These are phyloP conservation scores for Discoglossus pictus DNA, from an alignment of 2,797 vertebrate genomes.

Conservation along the genomic window DNA sequence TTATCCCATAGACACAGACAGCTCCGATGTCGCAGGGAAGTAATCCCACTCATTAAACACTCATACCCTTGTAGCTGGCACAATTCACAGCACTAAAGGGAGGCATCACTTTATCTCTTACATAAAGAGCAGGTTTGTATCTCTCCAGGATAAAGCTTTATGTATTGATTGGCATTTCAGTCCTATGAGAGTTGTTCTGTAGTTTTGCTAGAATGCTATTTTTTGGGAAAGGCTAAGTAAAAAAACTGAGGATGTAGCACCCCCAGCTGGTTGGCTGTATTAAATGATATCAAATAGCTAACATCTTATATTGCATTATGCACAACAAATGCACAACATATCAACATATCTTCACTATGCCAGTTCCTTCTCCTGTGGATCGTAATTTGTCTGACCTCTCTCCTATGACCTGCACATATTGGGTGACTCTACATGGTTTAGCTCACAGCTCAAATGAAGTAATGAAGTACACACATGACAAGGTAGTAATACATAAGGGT, in stretches of 20 bases:
- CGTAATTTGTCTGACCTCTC: too few relatives aligned
- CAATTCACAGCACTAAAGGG: not conserved
- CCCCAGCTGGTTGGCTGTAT: slow-evolving; percentile 22
- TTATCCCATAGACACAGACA: slow-evolving; percentile 19
- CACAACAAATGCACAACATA: too few relatives aligned
- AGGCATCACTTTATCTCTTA: not conserved
- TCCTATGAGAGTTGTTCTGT: not conserved
- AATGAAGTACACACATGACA: too few relatives aligned
- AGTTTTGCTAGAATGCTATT: too few relatives aligned
- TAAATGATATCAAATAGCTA: too few relatives aligned
- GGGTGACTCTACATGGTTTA: too few relatives aligned
- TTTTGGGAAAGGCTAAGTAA: too few relatives aligned
- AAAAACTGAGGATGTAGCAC: not conserved
- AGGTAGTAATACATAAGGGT: too few relatives aligned
- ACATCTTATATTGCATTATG: not conserved
- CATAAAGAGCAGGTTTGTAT: not conserved
- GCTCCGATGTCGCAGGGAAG: slow-evolving; percentile 5
- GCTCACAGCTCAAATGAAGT: too few relatives aligned
- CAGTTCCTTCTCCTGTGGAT: too few relatives aligned
- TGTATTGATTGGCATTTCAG: not conserved
- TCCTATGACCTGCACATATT: too few relatives aligned
- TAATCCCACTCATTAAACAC: not conserved
- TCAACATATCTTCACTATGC: too few relatives aligned
- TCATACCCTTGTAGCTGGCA: not conserved
- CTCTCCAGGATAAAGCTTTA: not conserved